phyloP scores from a whole-genome alignment of 2,797 vertebrate species.

The Cyclopterus lumpus region DNA sequence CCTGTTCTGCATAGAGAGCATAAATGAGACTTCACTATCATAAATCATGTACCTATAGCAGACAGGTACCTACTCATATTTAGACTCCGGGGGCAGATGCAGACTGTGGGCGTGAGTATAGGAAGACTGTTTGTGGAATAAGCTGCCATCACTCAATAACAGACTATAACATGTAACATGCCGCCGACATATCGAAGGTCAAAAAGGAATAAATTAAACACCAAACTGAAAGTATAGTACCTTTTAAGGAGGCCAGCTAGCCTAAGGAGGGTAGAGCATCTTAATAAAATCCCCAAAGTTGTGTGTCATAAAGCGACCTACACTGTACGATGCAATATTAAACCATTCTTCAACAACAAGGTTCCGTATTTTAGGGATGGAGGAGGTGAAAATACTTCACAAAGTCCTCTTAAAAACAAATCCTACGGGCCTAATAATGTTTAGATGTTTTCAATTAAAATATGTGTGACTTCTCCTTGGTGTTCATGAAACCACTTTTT shows the following conservation, averaged over 20 bases:
- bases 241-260: slow-evolving; percentile 3
- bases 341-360: slow-evolving; percentile 40
- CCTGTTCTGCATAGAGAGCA: slow-evolving; percentile 77
- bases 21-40: slow-evolving; percentile 70
- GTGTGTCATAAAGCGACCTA: slow-evolving; percentile 20
- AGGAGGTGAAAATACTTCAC: slow-evolving; percentile 33
- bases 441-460: slow-evolving; percentile 50
- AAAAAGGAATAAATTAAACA: slow-evolving; percentile 33
- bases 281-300: slow-evolving; percentile 17
- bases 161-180: slow-evolving; percentile 32
- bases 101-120: slow-evolving; percentile 19
- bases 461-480: slow-evolving; percentile 39
- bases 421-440: slow-evolving; percentile 21
- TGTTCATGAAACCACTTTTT: slow-evolving; percentile 55
- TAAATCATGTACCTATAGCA: slow-evolving; percentile 74
- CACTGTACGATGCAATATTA: slow-evolving; percentile 33
- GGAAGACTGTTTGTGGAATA: slow-evolving; percentile 47
- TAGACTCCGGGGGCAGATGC: slow-evolving; percentile 50
- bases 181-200: slow-evolving; percentile 22
- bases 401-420: slow-evolving; percentile 13
- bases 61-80: slow-evolving; percentile 67
- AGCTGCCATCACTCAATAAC: slow-evolving; percentile 41
- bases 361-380: slow-evolving; percentile 25
- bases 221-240: background rate
- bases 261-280: background rate